Conservation (phyloP, 2,797 vertebrate species). For the Channallabes apus region DNA sequence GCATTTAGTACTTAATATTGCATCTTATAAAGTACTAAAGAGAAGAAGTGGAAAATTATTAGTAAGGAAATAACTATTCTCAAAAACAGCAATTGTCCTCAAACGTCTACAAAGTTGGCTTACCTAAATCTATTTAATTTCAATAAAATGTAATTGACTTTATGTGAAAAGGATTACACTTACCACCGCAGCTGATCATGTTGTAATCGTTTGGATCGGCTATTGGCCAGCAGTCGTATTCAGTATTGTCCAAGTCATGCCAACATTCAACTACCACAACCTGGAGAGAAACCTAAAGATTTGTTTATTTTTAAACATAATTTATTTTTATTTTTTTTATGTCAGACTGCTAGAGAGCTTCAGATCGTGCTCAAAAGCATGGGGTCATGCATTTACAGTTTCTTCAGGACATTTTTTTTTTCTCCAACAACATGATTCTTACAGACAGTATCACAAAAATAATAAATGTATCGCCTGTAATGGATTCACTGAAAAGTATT, state of each 20-base stretch:
- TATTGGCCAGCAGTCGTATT: constrained; percentile 78
- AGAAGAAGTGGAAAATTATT: background rate
- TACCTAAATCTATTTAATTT: too few relatives aligned
- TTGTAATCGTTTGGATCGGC: constrained; percentile 72
- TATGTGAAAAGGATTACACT: constrained; percentile 40
- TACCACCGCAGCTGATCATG: constrained; percentile 75
- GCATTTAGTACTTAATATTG: background rate
- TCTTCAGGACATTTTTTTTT: background rate
- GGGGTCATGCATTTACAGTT: background rate
- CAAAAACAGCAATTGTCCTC: background rate
- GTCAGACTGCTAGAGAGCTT: background rate
- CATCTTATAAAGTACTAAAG: background rate
- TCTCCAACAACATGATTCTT: background rate
- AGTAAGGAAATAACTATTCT: background rate
- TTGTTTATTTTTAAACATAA: background rate
- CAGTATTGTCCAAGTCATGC: constrained; percentile 77
- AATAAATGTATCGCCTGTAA: constrained; percentile 7
- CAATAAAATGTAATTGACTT: too few relatives aligned
- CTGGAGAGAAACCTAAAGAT: constrained; percentile 31
- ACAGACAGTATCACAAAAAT: background rate
- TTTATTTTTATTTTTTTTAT: too few relatives aligned
- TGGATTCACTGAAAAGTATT: background rate
- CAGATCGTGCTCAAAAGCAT: background rate
- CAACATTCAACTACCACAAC: constrained; percentile 66
- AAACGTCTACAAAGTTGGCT: background rate